These are phyloP conservation scores for Melanerpes aurifrons DNA, from an alignment of 2,113 vertebrate genomes.

Conservation along the genomic window DNA sequence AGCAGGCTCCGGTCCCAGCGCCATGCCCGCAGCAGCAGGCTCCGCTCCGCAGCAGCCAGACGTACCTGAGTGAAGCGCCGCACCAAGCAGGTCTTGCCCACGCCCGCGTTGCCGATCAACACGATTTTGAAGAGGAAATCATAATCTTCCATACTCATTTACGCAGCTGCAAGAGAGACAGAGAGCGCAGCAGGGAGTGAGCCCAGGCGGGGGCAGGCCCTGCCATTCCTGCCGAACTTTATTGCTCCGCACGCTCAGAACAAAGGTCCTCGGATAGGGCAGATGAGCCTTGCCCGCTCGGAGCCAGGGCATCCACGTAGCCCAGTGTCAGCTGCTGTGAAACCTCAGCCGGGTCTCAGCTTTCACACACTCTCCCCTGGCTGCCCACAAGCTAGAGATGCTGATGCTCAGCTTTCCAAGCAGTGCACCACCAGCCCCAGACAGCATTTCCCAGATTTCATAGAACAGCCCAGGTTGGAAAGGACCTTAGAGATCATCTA, in stretches of 20 bases:
- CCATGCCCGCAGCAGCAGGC: neutral
- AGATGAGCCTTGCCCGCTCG: neutral
- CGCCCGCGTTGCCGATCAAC: conserved; percentile 99
- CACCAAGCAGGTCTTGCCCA: conserved; percentile 98
- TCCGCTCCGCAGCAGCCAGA: neutral
- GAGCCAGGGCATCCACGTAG: neutral
- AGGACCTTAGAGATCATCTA: too few species aligned
- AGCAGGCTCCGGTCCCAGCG: too few species aligned
- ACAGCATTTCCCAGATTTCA: neutral
- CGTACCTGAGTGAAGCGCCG: conserved; percentile 97
- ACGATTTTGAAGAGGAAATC: conserved; percentile 99
- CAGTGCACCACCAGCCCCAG: neutral
- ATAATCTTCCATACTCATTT: conserved; percentile 99
- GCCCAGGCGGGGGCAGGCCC: neutral
- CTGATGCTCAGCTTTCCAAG: neutral
- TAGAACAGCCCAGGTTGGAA: too few species aligned
- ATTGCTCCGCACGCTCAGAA: conserved; percentile 61
- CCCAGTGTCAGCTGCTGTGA: neutral
- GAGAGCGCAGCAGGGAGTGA: neutral
- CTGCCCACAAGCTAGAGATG: neutral
- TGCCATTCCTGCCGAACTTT: conserved; percentile 58
- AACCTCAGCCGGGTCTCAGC: neutral
- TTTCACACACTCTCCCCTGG: rapidly evolving
- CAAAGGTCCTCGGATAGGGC: conserved; percentile 48
- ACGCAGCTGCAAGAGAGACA: conserved; percentile 80